Evolutionary conservation across 2,113 vertebrate species (phyloP).

Genomic region (Leptobrachium ailaonicum): DNA sequence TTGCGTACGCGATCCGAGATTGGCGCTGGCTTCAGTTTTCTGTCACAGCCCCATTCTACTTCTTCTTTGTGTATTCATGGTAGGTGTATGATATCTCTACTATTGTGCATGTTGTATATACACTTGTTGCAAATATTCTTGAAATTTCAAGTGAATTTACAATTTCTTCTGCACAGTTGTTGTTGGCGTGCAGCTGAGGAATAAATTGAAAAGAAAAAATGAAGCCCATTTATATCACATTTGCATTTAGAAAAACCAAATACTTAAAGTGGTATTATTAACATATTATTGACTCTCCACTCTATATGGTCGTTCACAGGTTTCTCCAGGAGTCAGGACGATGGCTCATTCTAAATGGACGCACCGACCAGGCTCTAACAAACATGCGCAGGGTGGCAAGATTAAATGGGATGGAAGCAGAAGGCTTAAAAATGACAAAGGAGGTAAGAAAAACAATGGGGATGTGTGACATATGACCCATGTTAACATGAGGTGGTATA

Average conservation of each 20-base stretch:
- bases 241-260: too few relatives aligned
- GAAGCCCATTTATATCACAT: too few relatives aligned
- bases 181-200: too few relatives aligned
- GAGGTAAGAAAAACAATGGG: slow-evolving; percentile 52
- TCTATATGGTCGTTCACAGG: slow-evolving; percentile 47
- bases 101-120: not conserved
- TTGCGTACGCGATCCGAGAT: slow-evolving; percentile 36
- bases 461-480: too few relatives aligned
- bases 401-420: not conserved
- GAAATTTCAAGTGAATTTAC: too few relatives aligned
- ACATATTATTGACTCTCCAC: not conserved
- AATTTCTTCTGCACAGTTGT: too few relatives aligned
- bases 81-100: not conserved
- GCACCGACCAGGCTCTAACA: slow-evolving; percentile 57
- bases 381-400: slow-evolving; percentile 63
- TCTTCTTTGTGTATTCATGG: slow-evolving; percentile 44
- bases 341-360: slow-evolving; percentile 63
- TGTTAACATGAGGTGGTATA: too few relatives aligned
- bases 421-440: slow-evolving; percentile 56
- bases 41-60: slow-evolving; percentile 33
- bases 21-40: slow-evolving; percentile 43
- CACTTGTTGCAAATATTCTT: too few relatives aligned
- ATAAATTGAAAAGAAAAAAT: too few relatives aligned
- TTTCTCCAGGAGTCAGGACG: slow-evolving; percentile 67
- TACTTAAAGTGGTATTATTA: too few relatives aligned